Conservation (phyloP, 2,113 vertebrate genomes). For the Microtus montanus region DNA sequence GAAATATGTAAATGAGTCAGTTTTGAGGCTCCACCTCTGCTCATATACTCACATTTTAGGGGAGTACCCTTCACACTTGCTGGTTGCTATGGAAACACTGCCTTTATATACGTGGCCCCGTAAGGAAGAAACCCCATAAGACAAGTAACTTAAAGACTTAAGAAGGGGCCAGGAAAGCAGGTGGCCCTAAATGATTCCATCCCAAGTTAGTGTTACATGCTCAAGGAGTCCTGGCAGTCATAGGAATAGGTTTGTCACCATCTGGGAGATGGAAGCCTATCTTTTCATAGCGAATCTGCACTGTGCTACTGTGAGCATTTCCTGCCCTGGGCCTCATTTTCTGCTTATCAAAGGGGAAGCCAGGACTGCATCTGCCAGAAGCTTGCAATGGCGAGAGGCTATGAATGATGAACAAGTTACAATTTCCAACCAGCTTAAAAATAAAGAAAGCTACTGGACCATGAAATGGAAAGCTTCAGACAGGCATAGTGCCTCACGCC, state of each 20-base stretch:
- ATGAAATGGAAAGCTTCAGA: neutral
- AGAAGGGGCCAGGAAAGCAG: neutral
- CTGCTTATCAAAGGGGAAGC: neutral
- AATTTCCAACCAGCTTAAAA: slow-evolving; percentile 22
- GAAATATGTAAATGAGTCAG: neutral
- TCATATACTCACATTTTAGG: neutral
- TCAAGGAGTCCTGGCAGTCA: neutral
- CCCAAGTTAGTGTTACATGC: neutral
- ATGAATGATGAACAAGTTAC: neutral
- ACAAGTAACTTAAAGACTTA: neutral
- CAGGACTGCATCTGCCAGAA: neutral
- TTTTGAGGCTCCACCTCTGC: neutral
- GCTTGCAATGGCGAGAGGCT: neutral
- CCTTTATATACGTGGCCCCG: neutral
- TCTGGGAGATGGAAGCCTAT: neutral
- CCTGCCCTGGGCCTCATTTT: neutral
- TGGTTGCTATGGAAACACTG: slow-evolving; percentile 29
- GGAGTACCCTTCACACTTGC: neutral
- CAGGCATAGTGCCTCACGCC: neutral
- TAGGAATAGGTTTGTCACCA: neutral
- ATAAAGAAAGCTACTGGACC: slow-evolving; percentile 6
- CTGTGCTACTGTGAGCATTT: neutral
- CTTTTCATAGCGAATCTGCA: neutral
- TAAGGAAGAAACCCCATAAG: neutral
- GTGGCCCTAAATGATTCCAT: neutral